A percentile compares a stretch with the other conserved stretches of the same genome.
Evolutionary conservation across 2,797 vertebrate species (phyloP).

Genomic region (Brachymystax lenok): DNA sequence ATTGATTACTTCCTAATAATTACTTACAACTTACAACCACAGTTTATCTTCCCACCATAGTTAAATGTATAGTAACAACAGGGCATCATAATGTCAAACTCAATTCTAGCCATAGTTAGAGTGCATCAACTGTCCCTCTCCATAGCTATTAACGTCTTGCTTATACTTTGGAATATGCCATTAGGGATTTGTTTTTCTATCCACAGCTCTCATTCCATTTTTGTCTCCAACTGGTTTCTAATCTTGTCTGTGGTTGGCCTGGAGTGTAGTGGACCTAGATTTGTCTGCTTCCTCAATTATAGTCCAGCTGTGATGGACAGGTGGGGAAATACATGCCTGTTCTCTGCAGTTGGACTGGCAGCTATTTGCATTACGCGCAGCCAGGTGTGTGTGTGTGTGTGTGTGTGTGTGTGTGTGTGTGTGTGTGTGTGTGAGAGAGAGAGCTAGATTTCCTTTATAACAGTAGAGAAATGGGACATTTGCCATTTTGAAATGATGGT

Average conservation of each 20-base stretch:
- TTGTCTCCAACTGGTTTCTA: conserved; percentile 1
- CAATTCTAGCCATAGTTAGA: background rate
- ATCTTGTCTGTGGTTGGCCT: background rate
- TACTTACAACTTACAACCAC: background rate
- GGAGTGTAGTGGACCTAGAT: background rate
- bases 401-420: conserved; percentile 1
- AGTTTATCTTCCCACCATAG: background rate
- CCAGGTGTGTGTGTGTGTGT: background rate
- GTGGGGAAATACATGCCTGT: background rate
- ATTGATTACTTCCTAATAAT: background rate
- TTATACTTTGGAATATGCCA: conserved; percentile 14
- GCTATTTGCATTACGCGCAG: background rate
- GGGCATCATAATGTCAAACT: background rate
- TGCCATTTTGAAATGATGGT: background rate
- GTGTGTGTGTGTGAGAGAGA: background rate
- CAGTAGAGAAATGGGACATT: background rate
- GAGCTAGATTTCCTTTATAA: background rate
- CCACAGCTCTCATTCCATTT: conserved; percentile 15
- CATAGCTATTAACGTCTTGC: background rate
- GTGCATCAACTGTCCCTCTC: background rate
- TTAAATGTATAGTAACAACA: background rate
- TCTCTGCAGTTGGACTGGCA: background rate
- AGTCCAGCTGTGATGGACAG: conserved; percentile 15
- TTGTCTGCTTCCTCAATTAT: conserved; percentile 6
- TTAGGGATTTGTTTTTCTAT: background rate